Conservation (phyloP, 2,797 vertebrate species). For the Prionace glauca region DNA sequence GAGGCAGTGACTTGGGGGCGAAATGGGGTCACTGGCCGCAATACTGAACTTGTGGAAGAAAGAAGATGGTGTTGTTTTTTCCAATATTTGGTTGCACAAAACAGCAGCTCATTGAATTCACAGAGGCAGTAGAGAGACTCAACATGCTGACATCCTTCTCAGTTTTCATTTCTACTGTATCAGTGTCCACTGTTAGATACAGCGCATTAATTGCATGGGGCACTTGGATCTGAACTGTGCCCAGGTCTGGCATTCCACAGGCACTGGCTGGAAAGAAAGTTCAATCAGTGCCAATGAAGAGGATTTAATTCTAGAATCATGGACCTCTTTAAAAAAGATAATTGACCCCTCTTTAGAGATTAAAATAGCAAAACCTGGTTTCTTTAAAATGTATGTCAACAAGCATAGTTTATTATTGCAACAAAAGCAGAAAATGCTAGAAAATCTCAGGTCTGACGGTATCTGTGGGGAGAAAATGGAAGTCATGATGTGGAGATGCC, state of each 20-base stretch:
- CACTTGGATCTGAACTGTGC: no score
- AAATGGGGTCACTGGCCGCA: neutral
- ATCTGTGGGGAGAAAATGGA: no score
- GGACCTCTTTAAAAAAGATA: neutral
- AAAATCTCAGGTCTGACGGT: no score
- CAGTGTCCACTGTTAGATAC: neutral
- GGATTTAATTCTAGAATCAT: neutral
- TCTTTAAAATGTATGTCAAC: neutral
- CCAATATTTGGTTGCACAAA: neutral
- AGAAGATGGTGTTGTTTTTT: neutral
- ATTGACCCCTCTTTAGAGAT: neutral
- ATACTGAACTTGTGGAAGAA: neutral
- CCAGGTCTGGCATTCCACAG: neutral
- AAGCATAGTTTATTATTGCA: no score
- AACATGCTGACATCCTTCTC: neutral
- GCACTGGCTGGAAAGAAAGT: neutral
- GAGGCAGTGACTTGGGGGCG: neutral
- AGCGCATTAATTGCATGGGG: neutral
- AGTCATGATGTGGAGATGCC: no score
- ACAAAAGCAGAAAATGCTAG: no score
- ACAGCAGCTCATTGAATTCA: neutral
- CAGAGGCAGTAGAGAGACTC: neutral
- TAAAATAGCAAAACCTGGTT: neutral
- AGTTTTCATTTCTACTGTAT: neutral
- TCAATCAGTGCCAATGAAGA: neutral